phyloP scores from a whole-genome alignment of 1,140 invertebrate genomes.

The Theocolax elegans region DNA sequence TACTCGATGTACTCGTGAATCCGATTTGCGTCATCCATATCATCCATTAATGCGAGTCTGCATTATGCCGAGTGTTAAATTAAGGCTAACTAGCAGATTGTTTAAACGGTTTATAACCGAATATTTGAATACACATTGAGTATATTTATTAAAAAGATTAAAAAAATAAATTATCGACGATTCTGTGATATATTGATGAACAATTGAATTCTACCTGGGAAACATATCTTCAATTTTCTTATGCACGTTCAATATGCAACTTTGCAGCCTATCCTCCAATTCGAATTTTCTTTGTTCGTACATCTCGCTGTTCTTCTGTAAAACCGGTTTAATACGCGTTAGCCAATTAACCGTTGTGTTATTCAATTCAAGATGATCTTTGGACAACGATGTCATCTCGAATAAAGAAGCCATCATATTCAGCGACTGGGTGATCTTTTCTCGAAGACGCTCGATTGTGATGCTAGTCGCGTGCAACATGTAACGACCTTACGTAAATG shows the following conservation, averaged over 20 bases:
- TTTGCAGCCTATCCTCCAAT: slow-evolving; percentile 81
- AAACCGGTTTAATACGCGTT: slow-evolving; percentile 76
- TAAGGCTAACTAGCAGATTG: too few relatives aligned
- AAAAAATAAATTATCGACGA: too few relatives aligned
- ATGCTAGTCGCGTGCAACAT: slow-evolving; percentile 73
- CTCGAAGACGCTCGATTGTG: slow-evolving; percentile 71
- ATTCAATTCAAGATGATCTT: slow-evolving; percentile 76
- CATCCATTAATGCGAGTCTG: slow-evolving; percentile 72
- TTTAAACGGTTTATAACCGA: too few relatives aligned
- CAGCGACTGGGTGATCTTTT: slow-evolving; percentile 73
- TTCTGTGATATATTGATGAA: too few relatives aligned
- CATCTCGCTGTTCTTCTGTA: slow-evolving; percentile 77
- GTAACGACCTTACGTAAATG: slow-evolving; percentile 72
- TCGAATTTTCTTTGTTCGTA: slow-evolving; percentile 83
- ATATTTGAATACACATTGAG: too few relatives aligned
- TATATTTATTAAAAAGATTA: too few relatives aligned
- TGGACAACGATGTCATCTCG: slow-evolving; percentile 74
- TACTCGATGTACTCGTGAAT: slow-evolving; percentile 76
- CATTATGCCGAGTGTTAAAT: too few relatives aligned
- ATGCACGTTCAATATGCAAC: slow-evolving; percentile 76
- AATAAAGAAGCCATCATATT: slow-evolving; percentile 74
- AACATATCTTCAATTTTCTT: slow-evolving; percentile 77
- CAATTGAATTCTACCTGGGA: slow-evolving; percentile 71
- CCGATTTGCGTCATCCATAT: slow-evolving; percentile 76
- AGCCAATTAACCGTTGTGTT: slow-evolving; percentile 79